These are phyloP conservation scores for Corythornis madagascariensis DNA, from an alignment of 2,113 vertebrate species.

Conservation along the genomic window DNA sequence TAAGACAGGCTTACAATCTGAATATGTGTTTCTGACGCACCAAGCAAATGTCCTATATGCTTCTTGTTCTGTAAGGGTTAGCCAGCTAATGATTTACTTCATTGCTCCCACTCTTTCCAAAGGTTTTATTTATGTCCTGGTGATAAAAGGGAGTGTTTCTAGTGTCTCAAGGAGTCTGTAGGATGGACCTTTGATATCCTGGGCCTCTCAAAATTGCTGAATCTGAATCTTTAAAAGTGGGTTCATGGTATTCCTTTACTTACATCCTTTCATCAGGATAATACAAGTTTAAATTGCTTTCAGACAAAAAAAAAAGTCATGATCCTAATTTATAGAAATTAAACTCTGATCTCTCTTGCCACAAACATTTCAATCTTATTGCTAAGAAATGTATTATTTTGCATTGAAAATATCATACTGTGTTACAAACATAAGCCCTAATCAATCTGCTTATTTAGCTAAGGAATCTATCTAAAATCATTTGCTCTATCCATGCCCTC, in stretches of 20 bases:
- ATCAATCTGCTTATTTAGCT: background rate
- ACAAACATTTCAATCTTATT: background rate
- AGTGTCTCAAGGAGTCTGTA: background rate
- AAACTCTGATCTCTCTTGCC: background rate
- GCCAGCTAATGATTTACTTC: background rate
- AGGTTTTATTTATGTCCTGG: background rate
- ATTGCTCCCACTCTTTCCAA: background rate
- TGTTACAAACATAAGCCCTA: background rate
- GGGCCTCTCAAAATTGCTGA: background rate
- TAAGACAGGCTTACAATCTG: background rate
- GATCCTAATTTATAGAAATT: background rate
- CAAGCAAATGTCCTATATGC: background rate
- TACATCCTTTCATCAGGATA: background rate
- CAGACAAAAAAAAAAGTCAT: background rate
- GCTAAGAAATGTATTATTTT: background rate
- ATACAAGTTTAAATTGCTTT: background rate
- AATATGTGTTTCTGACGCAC: background rate
- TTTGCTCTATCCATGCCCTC: background rate
- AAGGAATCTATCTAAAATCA: background rate
- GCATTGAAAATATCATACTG: background rate
- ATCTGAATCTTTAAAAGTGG: background rate
- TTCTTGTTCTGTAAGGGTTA: background rate
- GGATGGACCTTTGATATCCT: background rate
- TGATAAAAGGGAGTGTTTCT: background rate
- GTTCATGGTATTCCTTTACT: background rate